A percentile compares a stretch with the other conserved stretches of the same genome.
Evolutionary conservation across 2,113 vertebrate species (phyloP).

Genomic region (Tachysurus vachellii): DNA sequence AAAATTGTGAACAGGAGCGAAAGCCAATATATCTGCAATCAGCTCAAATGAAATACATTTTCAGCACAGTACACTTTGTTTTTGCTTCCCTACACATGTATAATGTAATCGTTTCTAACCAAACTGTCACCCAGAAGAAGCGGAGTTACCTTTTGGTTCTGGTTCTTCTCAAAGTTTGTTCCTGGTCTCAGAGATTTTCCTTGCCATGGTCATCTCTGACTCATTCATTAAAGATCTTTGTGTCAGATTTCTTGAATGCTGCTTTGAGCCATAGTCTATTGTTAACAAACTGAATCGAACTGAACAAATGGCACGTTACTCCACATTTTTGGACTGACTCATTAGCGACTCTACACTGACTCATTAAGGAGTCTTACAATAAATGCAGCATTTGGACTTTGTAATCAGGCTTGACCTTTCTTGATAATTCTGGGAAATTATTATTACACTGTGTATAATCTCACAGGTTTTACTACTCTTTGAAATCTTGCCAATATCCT

Average conservation of each 20-base stretch:
- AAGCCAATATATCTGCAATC: background rate
- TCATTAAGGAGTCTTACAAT: background rate
- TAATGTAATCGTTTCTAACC: background rate
- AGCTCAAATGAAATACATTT: background rate
- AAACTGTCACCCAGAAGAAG: background rate
- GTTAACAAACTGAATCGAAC: background rate
- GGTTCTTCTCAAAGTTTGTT: background rate
- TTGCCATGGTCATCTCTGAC: background rate
- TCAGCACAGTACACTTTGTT: background rate
- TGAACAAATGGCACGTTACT: background rate
- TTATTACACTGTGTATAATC: background rate
- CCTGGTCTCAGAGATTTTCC: background rate
- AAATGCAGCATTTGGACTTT: background rate
- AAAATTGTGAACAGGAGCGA: too few species aligned
- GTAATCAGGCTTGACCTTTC: background rate
- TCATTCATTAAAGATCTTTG: background rate
- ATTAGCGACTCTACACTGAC: background rate
- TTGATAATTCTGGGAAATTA: constrained; percentile 4
- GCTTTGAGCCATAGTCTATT: background rate
- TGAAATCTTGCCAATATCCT: background rate
- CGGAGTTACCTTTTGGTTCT: background rate
- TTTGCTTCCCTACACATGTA: background rate
- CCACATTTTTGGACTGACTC: background rate
- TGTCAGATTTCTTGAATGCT: background rate
- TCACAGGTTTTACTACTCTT: background rate